Evolutionary conservation across 2,113 vertebrate genomes (phyloP), one percentile per base, ranked within the genome.

Genomic region (Progne subis): DNA sequence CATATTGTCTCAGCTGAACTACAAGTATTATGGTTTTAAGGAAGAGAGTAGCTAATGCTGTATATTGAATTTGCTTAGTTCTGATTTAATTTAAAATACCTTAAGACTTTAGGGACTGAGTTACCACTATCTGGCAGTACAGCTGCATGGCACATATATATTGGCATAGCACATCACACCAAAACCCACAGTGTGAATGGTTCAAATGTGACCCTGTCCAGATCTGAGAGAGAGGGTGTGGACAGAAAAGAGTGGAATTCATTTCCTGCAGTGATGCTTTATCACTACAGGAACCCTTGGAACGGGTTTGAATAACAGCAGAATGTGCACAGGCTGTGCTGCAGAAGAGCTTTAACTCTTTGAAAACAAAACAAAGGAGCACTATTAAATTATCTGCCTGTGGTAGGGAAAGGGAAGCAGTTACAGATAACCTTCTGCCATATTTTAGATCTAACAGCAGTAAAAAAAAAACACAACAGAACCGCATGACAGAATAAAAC

Each of bases 291-390:
- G 15, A 77, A 94, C 67, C 44, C 74, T 72, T 24, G 9, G 76
- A 89, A 68, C 0, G 0, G 61, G 0, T 2, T 43, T 50, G 79
- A 94, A 12, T 31, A 89, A 24, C 79, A 75, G 69, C 64, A 90
- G 44, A 57, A 81, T 49, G 68, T 60, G 80, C 82, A 94, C 80
- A 88, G 44, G 34, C 44, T 93, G 90, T 59, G 56, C 82, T 75
- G 80, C 71, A 88, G 63, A 86, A 75, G 68, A 92, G 68, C 49
- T 93, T 64, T 75, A 88, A 86, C 44, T 86, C 78, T 26, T 26
- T 60, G 64, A 79, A 94, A 96, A 91, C 37, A 92, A 86, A 94
- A 82, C 86, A 86, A 89, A 95, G 61, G 23, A 93, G 31, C 84
- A 65, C 81, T 86, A 69, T 63, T 88, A 88, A 91, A 90, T 88